phyloP scores from a whole-genome alignment of 2,888 invertebrate genomes.

The Isotomurus palustris region DNA sequence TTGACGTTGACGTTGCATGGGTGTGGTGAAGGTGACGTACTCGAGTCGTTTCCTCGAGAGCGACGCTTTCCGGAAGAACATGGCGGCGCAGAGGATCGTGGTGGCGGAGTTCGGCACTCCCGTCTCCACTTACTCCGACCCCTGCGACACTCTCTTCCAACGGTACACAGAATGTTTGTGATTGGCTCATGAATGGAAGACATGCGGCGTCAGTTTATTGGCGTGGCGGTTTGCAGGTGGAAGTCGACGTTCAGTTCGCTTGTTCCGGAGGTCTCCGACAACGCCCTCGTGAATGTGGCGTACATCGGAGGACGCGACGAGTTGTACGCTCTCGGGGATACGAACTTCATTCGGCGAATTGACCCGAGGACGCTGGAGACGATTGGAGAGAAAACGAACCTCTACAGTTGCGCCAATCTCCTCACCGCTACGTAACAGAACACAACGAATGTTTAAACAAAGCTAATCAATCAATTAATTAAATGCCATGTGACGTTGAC shows the following conservation, averaged over 20 bases:
- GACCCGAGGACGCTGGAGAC: constrained; percentile 52
- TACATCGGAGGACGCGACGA: constrained; percentile 51
- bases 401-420: constrained; percentile 23
- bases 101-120: constrained; percentile 61
- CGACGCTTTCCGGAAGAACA: constrained; percentile 66
- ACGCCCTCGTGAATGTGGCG: constrained; percentile 51
- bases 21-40: constrained; percentile 56
- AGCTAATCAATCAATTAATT: neutral
- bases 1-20: neutral
- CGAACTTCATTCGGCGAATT: constrained; percentile 50
- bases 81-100: constrained; percentile 72
- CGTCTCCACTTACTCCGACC: constrained; percentile 53
- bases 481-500: constrained; percentile 44
- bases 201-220: neutral
- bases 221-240: constrained; percentile 10
- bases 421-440: constrained; percentile 34
- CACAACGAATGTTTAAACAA: too few relatives aligned
- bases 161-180: constrained; percentile 35
- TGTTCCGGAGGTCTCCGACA: constrained; percentile 50
- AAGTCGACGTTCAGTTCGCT: constrained; percentile 16
- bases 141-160: constrained; percentile 53
- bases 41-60: constrained; percentile 71
- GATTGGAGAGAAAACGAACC: constrained; percentile 42
- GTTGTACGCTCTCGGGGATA: constrained; percentile 54
- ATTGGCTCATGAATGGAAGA: too few relatives aligned